A percentile compares a stretch with the other conserved stretches of the same genome.
These are phyloP conservation scores for Egretta garzetta DNA, from an alignment of 2,113 vertebrate genomes.

Conservation along the genomic window DNA sequence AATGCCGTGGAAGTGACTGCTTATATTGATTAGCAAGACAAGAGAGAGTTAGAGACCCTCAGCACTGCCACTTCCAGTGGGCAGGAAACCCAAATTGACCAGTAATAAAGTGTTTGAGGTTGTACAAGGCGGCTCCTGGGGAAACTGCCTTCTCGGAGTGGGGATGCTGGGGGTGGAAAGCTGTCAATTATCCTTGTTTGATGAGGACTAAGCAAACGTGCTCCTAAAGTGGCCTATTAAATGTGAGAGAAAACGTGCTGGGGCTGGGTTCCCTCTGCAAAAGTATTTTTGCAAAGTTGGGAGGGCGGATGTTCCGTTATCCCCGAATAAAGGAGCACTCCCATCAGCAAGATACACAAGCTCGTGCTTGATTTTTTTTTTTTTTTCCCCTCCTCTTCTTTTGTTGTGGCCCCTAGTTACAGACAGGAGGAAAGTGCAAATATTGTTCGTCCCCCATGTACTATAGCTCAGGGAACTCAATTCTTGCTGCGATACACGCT, in stretches of 20 bases:
- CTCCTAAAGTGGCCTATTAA: neutral
- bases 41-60: conserved; percentile 78
- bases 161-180: conserved; percentile 72
- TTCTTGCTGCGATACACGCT: neutral
- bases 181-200: conserved; percentile 76
- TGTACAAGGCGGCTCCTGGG: conserved; percentile 76
- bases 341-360: neutral
- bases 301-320: neutral
- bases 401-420: neutral
- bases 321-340: neutral
- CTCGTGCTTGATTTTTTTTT: neutral
- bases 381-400: no score
- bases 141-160: conserved; percentile 56
- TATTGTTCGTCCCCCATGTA: neutral
- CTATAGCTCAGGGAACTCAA: neutral
- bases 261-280: neutral
- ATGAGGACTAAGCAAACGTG: conserved; percentile 58
- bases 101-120: conserved; percentile 81
- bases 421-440: neutral
- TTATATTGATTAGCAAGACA: conserved; percentile 80
- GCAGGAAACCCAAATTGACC: conserved; percentile 82
- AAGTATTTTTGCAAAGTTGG: neutral
- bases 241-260: neutral
- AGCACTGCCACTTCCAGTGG: conserved; percentile 81
- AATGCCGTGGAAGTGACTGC: conserved; percentile 76